Evolutionary conservation across 2,888 invertebrate species (phyloP), one percentile per base, ranked within the genome.

Genomic region (Athalia cordata): DNA sequence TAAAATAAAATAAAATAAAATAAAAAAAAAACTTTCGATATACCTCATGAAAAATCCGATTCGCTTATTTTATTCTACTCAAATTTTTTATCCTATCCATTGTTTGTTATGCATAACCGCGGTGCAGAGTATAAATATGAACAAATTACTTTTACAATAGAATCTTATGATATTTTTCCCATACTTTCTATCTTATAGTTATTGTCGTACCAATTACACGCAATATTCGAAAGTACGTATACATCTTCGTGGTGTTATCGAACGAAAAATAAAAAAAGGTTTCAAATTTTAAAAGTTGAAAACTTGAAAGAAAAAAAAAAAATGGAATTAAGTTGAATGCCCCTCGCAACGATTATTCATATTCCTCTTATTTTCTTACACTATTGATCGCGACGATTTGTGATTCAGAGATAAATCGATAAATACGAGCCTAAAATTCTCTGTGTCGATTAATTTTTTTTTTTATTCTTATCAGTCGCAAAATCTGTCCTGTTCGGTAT

Each of bases 171-270:
- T 11, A 29, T 47, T 29, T 7, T 52, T 68, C 55, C 29, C 43
- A 55, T 52, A 72, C 59, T 72, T 72, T 72, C 72, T 72, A 72
- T 59, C 59, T 7, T 15, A 13, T 7, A 59, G 43, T 72, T 47
- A 11, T 55, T 72, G 3, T 55, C 29, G 29, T 29, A 29, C 29
- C 68, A 68, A 68, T 68, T 68, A 52, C 68, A 68, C 68, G 68
- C 68, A 68, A 68, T 55, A 68, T 68, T 68, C 8, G 68, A 68
- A 68, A 68, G 68, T 68, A 7, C n/a, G 15, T 55, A 5, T 8
- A 52, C 5, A 68, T 50, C 50, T 52, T 11, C 55, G 11, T 50
- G 11, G 64, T 7, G 29, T 29, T 29, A 29, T 2, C 29, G 29
- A 29, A 29, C 0, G 2, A 29, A 29, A 29, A 29, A 29, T 1